Evolutionary conservation across 37 sponge, comb jelly and placozoan species (phyloP).

Genomic region (Tethya wilhelma): DNA sequence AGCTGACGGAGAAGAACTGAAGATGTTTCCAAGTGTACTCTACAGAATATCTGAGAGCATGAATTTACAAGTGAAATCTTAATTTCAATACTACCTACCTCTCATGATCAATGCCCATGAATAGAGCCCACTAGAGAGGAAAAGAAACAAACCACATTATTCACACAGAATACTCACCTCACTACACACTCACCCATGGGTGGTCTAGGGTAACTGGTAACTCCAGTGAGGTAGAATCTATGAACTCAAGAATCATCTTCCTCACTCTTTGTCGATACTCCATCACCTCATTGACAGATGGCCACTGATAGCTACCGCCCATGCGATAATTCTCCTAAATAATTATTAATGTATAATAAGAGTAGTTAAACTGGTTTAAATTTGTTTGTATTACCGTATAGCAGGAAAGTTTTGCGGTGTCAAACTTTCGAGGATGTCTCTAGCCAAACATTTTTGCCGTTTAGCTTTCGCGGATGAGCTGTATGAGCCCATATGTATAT

Average conservation of each 20-base stretch:
- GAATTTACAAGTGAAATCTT: background rate
- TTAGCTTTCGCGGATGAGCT: too few relatives aligned
- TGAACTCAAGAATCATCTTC: conserved; percentile 62
- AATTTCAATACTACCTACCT: conserved; percentile 34
- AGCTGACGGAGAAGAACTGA: conserved; percentile 86
- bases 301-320: conserved; percentile 87
- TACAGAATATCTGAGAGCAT: background rate
- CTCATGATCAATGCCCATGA: conserved; percentile 89
- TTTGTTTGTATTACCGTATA: too few relatives aligned
- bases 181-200: conserved; percentile 71
- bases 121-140: conserved; percentile 72
- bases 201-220: conserved; percentile 75
- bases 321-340: conserved; percentile 86
- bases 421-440: too few relatives aligned
- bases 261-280: conserved; percentile 71
- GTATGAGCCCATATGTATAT: too few relatives aligned
- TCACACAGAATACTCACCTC: background rate
- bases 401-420: too few relatives aligned
- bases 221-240: conserved; percentile 62
- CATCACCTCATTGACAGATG: conserved; percentile 59
- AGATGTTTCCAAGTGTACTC: conserved; percentile 87
- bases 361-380: too few relatives aligned
- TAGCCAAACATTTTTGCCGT: too few relatives aligned
- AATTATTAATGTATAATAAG: too few relatives aligned
- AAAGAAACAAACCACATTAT: background rate